Percentiles rank a stretch among this genome's conserved stretches.
These are phyloP conservation scores for Zaprionus inermis DNA, from an alignment of 1,140 invertebrate genomes.

Conservation along the genomic window DNA sequence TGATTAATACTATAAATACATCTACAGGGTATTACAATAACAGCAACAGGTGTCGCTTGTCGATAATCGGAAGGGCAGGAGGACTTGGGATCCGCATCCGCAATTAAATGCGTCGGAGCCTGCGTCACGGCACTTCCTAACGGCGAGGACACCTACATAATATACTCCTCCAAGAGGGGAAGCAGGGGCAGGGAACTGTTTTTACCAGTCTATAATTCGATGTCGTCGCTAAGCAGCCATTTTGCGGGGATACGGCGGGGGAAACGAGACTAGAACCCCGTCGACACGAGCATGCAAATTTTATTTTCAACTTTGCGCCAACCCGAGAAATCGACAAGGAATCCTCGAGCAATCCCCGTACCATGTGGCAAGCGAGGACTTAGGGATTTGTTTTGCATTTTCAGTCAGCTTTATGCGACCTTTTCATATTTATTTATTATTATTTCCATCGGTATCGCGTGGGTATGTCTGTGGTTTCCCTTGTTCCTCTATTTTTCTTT, in stretches of 20 bases:
- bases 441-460: constrained; percentile 5
- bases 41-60: constrained; percentile 1
- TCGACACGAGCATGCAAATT: constrained; percentile 47
- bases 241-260: neutral
- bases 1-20: too few species aligned
- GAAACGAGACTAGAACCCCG: neutral
- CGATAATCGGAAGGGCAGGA: neutral
- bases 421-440: constrained; percentile 24
- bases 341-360: neutral
- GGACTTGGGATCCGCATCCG: constrained; percentile 4
- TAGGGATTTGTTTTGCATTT: constrained; percentile 33
- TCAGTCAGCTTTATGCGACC: constrained; percentile 14
- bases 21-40: constrained; percentile 11
- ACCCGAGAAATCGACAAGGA: constrained; percentile 11
- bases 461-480: neutral
- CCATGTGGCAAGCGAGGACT: neutral
- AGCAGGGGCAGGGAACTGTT: constrained; percentile 54
- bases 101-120: constrained; percentile 49
- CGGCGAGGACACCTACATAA: constrained; percentile 48
- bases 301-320: constrained; percentile 45
- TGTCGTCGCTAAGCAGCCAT: constrained; percentile 4
- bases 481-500: too few species aligned
- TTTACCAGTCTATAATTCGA: constrained; percentile 62
- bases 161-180: constrained; percentile 24
- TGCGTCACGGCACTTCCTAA: neutral